Percentiles rank a stretch among this genome's conserved stretches.
These are phyloP conservation scores for Megalopta genalis DNA, from an alignment of 1,140 invertebrate genomes.

Conservation along the genomic window DNA sequence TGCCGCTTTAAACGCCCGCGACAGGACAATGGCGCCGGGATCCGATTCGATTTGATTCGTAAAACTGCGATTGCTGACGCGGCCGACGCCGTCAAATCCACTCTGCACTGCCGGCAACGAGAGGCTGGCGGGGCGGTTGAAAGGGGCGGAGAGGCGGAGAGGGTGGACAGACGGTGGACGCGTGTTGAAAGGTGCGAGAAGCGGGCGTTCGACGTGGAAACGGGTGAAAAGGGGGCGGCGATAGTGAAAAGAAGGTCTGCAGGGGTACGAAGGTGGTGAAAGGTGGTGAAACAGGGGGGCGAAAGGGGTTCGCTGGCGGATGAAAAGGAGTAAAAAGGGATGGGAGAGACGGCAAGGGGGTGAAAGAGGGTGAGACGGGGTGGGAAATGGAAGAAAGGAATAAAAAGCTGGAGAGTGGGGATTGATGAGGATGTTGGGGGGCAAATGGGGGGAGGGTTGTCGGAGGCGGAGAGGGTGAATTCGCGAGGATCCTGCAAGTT, in stretches of 20 bases:
- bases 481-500: constrained; percentile 30
- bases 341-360: not conserved
- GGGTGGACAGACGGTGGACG: not conserved
- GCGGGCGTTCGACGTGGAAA: not conserved
- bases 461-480: not conserved
- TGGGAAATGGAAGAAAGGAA: not conserved
- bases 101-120: not conserved
- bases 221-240: not conserved
- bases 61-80: constrained; percentile 33
- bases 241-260: not conserved
- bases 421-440: not conserved
- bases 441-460: not conserved
- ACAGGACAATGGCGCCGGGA: constrained; percentile 18
- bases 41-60: constrained; percentile 6
- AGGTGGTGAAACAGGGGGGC: not conserved
- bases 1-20: not conserved
- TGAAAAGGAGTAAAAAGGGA: not conserved
- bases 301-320: not conserved
- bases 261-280: not conserved
- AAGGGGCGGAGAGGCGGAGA: not conserved
- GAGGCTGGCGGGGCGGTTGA: too few relatives aligned
- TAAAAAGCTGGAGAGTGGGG: not conserved
- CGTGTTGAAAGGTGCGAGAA: not conserved
- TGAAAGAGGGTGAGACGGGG: not conserved
- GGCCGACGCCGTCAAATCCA: not conserved